A percentile compares a stretch with the other conserved stretches of the same genome.
Conservation (phyloP, 2,888 invertebrate genomes). For the Troilus luridus region DNA sequence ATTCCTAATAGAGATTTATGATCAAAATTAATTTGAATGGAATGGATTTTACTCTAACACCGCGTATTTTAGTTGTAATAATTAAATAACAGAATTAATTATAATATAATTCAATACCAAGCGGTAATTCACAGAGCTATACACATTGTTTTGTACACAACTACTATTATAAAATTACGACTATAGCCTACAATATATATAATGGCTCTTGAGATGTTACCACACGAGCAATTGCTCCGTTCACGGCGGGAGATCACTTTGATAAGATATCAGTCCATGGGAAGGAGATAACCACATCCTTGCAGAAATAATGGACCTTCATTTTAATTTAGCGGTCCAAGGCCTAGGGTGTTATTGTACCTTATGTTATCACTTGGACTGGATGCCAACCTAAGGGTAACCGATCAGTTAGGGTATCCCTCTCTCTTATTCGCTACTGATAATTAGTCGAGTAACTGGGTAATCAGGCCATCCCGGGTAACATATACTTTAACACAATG, state of each 20-base stretch:
- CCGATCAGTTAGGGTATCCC: background rate
- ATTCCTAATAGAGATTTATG: too few species aligned
- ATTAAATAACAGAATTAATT: too few species aligned
- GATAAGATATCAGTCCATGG: background rate
- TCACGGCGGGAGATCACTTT: background rate
- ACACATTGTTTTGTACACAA: too few species aligned
- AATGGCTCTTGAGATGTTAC: background rate
- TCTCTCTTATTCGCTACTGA: background rate
- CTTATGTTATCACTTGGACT: background rate
- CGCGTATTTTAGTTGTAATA: too few species aligned
- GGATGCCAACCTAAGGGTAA: background rate
- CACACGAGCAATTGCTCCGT: background rate
- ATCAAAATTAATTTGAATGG: too few species aligned
- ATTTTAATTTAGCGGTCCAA: slow-evolving; percentile 10
- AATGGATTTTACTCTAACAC: too few species aligned
- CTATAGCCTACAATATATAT: too few species aligned
- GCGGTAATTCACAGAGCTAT: too few species aligned
- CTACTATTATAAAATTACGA: too few species aligned
- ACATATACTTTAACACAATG: background rate
- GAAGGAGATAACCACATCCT: background rate
- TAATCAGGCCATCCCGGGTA: background rate
- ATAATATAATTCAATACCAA: too few species aligned
- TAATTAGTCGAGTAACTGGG: background rate
- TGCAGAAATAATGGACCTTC: slow-evolving; percentile 13
- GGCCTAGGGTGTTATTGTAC: background rate